Evolutionary conservation across 1,140 invertebrate species (phyloP).

Genomic region (Caenorhabditis briggsae): DNA sequence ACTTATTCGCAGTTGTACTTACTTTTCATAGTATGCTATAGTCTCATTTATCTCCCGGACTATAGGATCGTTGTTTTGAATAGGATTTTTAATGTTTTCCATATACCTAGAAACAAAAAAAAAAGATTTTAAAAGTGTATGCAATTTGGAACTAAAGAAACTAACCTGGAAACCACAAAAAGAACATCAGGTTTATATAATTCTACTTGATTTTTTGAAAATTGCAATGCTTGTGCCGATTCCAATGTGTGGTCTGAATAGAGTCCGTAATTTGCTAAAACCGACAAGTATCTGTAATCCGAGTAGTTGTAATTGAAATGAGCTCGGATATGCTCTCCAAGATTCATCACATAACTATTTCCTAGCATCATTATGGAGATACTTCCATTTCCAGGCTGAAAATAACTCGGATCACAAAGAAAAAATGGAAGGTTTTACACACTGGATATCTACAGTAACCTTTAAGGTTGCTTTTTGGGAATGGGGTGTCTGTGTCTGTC

Average conservation of each 20-base stretch:
- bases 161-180: neutral
- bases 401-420: neutral
- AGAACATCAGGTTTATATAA: neutral
- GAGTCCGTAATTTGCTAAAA: neutral
- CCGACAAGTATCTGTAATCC: slow-evolving; percentile 1
- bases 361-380: neutral
- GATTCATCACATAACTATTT: neutral
- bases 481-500: neutral
- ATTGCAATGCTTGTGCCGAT: neutral
- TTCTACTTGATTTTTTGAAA: neutral
- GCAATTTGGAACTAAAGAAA: too few relatives aligned
- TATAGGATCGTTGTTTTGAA: neutral
- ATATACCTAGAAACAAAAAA: slow-evolving; percentile 11
- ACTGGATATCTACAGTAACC: slow-evolving; percentile 15
- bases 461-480: neutral
- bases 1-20: neutral
- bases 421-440: neutral
- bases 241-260: neutral
- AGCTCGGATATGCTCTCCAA: neutral
- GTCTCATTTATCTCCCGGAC: slow-evolving; percentile 2
- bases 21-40: slow-evolving; percentile 24
- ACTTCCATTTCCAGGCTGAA: neutral
- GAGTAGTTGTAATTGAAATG: slow-evolving; percentile 23
- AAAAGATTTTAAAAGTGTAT: too few relatives aligned
- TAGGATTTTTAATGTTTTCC: neutral